Evolutionary conservation across 2,113 vertebrate genomes (phyloP), one percentile per base, ranked within the genome.

Genomic region (Hippopotamus amphibius): DNA sequence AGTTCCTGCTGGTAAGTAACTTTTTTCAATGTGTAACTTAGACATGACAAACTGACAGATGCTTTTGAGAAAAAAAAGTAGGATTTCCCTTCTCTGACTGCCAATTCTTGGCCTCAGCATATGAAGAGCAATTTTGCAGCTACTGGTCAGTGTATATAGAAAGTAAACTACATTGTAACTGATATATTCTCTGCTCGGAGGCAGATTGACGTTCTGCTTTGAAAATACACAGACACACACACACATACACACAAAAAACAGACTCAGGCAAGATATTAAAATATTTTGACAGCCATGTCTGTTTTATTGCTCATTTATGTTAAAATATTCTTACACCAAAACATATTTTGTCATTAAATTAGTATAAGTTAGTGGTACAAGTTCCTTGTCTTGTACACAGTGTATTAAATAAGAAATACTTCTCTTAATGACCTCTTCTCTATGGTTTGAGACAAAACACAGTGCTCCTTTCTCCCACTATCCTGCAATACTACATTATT

Each of bases 1-100:
- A 79, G 94, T 28, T 33, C 5, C 93, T 1, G 5, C 59, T 22
- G 97, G 97, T 97, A 95, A 97, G 97, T 93, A 63, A 80, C 90
- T 50, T 77, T 69, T 77, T 33, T 19, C 15, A n/a, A n/a, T n/a
- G n/a, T n/a, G n/a, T n/a, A n/a, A n/a, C 0, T 12, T 46, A 10
- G 3, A 55, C 71, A 61, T 50, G 7, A 74, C 80, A 96, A 96
- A 26, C 5, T 19, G 6, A 61, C 76, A 76, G 1, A 30, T n/a
- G 1, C 1, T 88, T 68, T 81, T 72, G 69, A 59, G 41, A 92
- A 81, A 41, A 68, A 77, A 93, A 81, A 53, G 17, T 6, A n/a
- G n/a, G n/a, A 77, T 46, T 7, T 17, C 4, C 2, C 4, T 19
- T 37, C 17, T n/a, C 69, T 91, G 30, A 12, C 24, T 95, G 22